phyloP scores from a whole-genome alignment of 2,113 vertebrate genomes.

The Petrocephalus microphthalmus region DNA sequence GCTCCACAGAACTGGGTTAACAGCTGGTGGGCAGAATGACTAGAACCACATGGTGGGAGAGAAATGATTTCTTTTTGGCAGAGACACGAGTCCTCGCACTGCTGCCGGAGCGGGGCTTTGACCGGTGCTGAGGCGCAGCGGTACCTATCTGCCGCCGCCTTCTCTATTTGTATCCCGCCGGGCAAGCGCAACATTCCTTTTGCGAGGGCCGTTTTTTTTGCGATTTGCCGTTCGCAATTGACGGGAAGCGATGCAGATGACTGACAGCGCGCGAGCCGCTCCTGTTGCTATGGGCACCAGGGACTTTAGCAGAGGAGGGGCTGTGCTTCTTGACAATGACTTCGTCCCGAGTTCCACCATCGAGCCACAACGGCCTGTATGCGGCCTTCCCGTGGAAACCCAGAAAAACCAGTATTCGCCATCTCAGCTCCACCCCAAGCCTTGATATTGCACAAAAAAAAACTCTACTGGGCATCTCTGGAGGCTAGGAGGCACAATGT shows the following conservation, averaged over 20 bases:
- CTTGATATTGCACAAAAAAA: not conserved
- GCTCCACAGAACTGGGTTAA: slow-evolving; percentile 1
- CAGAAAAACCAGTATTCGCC: not conserved
- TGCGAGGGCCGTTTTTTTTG: not conserved
- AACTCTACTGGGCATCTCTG: not conserved
- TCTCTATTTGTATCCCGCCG: not conserved
- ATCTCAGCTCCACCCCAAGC: not conserved
- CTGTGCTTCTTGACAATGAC: not conserved
- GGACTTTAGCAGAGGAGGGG: not conserved
- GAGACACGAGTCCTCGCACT: not conserved
- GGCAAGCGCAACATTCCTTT: not conserved
- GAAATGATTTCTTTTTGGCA: not conserved
- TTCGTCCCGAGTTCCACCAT: no score
- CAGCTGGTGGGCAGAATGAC: not conserved
- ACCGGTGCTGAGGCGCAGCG: not conserved
- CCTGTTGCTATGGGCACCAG: not conserved
- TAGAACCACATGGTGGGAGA: not conserved
- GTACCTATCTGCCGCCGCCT: not conserved
- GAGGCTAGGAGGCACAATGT: not conserved
- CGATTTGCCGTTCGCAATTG: not conserved
- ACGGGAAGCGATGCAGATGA: not conserved
- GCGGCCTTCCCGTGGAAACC: not conserved
- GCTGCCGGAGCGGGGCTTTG: not conserved
- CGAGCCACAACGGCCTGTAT: not conserved
- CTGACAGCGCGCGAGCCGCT: not conserved